phyloP scores from a whole-genome alignment of 2,888 invertebrate species.

The Chloromyia formosa region DNA sequence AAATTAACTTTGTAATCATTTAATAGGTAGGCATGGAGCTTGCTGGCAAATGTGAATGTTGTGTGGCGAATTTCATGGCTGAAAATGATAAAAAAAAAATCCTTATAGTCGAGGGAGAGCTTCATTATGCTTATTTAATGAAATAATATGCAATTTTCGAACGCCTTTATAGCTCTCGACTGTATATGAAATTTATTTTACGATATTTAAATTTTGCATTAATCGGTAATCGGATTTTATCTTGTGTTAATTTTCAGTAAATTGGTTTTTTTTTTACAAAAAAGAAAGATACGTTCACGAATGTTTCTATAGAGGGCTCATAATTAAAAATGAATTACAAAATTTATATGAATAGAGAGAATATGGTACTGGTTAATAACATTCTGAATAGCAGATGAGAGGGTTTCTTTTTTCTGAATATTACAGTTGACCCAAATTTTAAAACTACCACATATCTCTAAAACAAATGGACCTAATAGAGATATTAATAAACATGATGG shows the following conservation, averaged over 20 bases:
- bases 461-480: too few species aligned
- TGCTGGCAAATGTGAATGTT: neutral
- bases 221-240: slow-evolving; percentile 24
- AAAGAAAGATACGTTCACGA: too few species aligned
- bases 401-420: too few species aligned
- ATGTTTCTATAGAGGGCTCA: too few species aligned
- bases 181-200: neutral
- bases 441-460: too few species aligned
- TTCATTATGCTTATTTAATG: slow-evolving; percentile 32
- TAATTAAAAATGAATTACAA: too few species aligned
- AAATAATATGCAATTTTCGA: slow-evolving; percentile 29
- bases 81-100: slow-evolving; percentile 1
- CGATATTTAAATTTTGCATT: slow-evolving; percentile 8
- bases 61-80: neutral
- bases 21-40: slow-evolving; percentile 15
- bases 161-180: neutral
- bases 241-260: slow-evolving; percentile 4
- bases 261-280: neutral
- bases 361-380: too few species aligned
- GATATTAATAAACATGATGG: too few species aligned
- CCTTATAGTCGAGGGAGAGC: slow-evolving; percentile 2
- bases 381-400: too few species aligned
- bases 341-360: too few species aligned
- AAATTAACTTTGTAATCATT: slow-evolving; percentile 35
- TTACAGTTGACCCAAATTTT: too few species aligned